phyloP scores from a whole-genome alignment of 2,113 vertebrate genomes.

The Hiodon tergisus region DNA sequence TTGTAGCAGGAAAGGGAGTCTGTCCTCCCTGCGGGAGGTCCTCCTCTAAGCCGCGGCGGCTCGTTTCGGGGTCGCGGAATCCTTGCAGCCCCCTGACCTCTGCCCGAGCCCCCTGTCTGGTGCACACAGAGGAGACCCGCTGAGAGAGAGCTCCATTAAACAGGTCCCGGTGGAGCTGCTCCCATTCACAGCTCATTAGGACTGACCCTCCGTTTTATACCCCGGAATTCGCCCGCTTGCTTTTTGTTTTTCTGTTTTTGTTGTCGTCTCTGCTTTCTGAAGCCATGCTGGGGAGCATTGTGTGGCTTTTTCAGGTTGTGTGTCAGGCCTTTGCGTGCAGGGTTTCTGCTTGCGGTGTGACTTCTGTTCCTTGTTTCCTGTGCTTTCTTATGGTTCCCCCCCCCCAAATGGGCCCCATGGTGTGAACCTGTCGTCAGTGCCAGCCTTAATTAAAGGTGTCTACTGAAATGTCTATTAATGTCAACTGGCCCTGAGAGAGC shows the following conservation, averaged over 20 bases:
- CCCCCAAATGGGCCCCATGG: too few relatives aligned
- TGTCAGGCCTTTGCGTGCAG: too few relatives aligned
- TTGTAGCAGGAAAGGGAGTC: constrained; percentile 82
- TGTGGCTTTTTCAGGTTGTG: too few relatives aligned
- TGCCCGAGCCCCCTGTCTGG: constrained; percentile 20
- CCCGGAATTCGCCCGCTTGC: constrained; percentile 45
- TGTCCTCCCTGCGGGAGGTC: constrained; percentile 73
- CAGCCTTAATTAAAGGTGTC: constrained; percentile 51
- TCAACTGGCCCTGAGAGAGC: constrained; percentile 40
- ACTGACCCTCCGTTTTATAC: constrained; percentile 64
- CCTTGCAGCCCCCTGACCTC: constrained; percentile 79
- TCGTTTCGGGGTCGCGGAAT: constrained; percentile 87
- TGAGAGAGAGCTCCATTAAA: constrained; percentile 85
- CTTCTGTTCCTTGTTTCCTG: too few relatives aligned
- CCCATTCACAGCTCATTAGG: constrained; percentile 77
- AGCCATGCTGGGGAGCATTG: neutral
- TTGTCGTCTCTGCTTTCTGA: constrained; percentile 28
- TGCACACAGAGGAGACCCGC: constrained; percentile 53
- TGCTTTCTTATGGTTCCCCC: neutral
- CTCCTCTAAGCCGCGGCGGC: constrained; percentile 65
- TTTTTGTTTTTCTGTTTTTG: constrained; percentile 71
- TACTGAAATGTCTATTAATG: constrained; percentile 65
- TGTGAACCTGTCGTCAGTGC: constrained; percentile 15
- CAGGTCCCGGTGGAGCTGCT: constrained; percentile 79
- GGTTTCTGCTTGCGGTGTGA: too few relatives aligned